phyloP scores from a whole-genome alignment of 2,888 invertebrate genomes.

The Acanthosepion pharaonis region DNA sequence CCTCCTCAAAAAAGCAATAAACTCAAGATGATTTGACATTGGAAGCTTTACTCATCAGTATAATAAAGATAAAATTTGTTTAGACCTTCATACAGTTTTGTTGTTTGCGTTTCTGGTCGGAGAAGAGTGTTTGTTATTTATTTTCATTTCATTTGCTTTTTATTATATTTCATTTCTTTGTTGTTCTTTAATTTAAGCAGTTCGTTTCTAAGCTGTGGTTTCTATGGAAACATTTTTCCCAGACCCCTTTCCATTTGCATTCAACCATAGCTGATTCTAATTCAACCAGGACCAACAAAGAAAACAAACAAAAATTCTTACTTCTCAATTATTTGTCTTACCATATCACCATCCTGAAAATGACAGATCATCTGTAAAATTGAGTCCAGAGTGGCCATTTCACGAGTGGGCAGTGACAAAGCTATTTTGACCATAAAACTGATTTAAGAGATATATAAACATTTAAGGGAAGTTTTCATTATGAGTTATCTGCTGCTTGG shows the following conservation, averaged over 20 bases:
- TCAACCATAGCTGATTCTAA: neutral
- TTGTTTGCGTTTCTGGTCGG: neutral
- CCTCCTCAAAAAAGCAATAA: neutral
- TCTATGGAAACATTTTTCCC: neutral
- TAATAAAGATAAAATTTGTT: neutral
- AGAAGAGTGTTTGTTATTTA: neutral
- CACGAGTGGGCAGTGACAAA: neutral
- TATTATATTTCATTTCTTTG: neutral
- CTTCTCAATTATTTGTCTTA: neutral
- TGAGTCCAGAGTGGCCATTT: no score
- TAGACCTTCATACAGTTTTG: neutral
- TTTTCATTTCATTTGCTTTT: neutral
- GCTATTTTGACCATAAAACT: neutral
- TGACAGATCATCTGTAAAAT: neutral
- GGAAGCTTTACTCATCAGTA: neutral
- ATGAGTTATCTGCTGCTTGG: no score
- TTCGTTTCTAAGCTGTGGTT: neutral
- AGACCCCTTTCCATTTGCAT: neutral
- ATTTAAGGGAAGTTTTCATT: neutral
- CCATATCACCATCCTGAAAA: neutral
- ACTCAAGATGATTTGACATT: neutral
- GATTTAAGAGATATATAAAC: neutral
- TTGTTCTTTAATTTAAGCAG: neutral
- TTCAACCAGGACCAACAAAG: neutral
- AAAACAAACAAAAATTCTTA: neutral